Evolutionary conservation across 1,140 invertebrate species (phyloP).

Genomic region (Melipona quadrifasciata): DNA sequence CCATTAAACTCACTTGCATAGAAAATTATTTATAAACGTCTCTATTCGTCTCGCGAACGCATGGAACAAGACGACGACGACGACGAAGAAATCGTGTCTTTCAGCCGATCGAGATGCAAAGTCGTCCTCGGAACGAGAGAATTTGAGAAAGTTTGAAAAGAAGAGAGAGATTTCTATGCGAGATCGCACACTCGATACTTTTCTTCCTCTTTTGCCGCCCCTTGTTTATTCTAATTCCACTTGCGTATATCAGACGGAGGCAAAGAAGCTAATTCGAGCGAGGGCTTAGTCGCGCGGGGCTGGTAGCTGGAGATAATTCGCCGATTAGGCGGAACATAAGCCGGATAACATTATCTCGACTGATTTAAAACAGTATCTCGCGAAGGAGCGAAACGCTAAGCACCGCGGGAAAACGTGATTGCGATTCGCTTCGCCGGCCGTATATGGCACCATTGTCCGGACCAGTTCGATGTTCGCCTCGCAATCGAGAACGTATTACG

Average conservation of each 20-base stretch:
- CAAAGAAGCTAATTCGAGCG: slow-evolving; percentile 35
- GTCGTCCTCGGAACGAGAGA: too few relatives aligned
- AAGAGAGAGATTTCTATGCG: too few relatives aligned
- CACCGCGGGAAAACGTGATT: slow-evolving; percentile 65
- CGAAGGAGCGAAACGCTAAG: slow-evolving; percentile 57
- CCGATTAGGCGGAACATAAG: slow-evolving; percentile 44
- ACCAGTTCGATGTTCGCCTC: slow-evolving; percentile 65
- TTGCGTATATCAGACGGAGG: slow-evolving; percentile 7
- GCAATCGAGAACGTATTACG: slow-evolving; percentile 67
- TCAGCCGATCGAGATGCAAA: too few relatives aligned
- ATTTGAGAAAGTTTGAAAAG: too few relatives aligned
- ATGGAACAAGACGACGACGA: neutral
- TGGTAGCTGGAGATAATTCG: slow-evolving; percentile 44
- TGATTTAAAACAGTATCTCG: slow-evolving; percentile 65
- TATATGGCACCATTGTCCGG: slow-evolving; percentile 65
- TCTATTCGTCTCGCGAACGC: neutral
- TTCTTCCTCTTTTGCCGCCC: slow-evolving; percentile 2
- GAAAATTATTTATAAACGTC: neutral
- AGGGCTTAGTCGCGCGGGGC: slow-evolving; percentile 26
- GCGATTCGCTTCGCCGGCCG: slow-evolving; percentile 58
- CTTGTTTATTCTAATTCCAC: slow-evolving; percentile 43
- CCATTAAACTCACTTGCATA: neutral
- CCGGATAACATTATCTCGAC: slow-evolving; percentile 53
- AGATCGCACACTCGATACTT: too few relatives aligned
- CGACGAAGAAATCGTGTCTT: too few relatives aligned